Percentiles rank a stretch among this genome's conserved stretches.
Conservation (phyloP, 1,140 invertebrate species). For the Trinorchestia longiramus region DNA sequence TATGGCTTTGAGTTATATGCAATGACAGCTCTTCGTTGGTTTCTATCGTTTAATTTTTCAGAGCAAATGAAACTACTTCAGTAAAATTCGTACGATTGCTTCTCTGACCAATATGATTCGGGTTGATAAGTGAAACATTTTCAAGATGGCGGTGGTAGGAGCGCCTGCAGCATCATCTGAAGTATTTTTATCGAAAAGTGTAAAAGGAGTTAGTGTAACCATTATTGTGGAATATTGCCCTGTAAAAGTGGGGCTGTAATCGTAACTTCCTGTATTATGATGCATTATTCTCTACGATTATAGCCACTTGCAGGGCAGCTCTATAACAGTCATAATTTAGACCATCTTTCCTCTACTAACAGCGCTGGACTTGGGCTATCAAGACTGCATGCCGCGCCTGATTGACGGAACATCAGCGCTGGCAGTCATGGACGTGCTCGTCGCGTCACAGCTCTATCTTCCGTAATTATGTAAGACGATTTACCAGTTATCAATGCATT, state of each 20-base stretch:
- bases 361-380: conserved; percentile 33
- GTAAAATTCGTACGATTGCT: not conserved
- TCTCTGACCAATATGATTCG: not conserved
- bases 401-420: not conserved
- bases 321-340: conserved; percentile 51
- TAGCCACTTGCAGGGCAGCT: conserved; percentile 39
- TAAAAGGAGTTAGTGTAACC: conserved; percentile 51
- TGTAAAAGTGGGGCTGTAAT: conserved; percentile 52
- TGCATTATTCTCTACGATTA: conserved; percentile 53
- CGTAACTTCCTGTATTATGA: conserved; percentile 53
- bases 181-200: conserved; percentile 53
- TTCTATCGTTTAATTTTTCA: not conserved
- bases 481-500: not conserved
- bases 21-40: not conserved
- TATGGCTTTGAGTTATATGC: not conserved
- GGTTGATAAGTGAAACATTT: not conserved
- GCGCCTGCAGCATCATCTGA: conserved; percentile 35
- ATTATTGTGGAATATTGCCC: conserved; percentile 54
- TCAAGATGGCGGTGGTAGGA: conserved; percentile 9
- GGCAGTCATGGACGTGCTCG: not conserved
- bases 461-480: not conserved
- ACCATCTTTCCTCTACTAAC: conserved; percentile 41
- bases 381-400: conserved; percentile 4
- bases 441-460: not conserved
- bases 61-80: not conserved